These are phyloP conservation scores for Trypoxylus dichotomus DNA, from an alignment of 1,140 invertebrate species.

Conservation along the genomic window DNA sequence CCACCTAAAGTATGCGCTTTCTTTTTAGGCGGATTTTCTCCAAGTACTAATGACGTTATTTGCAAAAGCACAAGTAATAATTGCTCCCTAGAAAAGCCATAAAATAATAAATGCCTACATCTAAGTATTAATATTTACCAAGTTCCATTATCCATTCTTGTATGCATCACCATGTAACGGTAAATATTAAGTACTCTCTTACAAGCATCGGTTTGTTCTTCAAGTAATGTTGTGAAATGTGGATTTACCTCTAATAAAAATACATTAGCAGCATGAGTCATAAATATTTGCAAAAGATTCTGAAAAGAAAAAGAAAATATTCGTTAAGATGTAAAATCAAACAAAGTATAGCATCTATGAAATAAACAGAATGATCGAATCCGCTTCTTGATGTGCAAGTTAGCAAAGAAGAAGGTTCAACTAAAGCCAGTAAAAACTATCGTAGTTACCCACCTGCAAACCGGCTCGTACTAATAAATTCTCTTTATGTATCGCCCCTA, in stretches of 20 bases:
- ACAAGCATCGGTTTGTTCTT: constrained; percentile 95
- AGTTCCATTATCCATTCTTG: constrained; percentile 85
- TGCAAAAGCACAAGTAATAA: constrained; percentile 83
- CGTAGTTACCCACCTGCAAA: constrained; percentile 60
- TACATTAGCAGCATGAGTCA: constrained; percentile 93
- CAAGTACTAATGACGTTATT: constrained; percentile 89
- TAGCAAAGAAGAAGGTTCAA: too few relatives aligned
- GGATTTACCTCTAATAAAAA: constrained; percentile 76
- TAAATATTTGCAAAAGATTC: constrained; percentile 91
- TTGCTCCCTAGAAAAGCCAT: constrained; percentile 72
- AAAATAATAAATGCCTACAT: not conserved
- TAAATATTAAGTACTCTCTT: constrained; percentile 96
- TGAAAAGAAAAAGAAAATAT: constrained; percentile 56
- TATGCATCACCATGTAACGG: constrained; percentile 96
- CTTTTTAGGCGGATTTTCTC: constrained; percentile 72
- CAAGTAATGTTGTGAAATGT: constrained; percentile 63
- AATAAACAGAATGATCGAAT: not conserved
- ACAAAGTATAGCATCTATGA: too few relatives aligned
- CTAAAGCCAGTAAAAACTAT: not conserved
- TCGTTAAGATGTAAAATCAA: too few relatives aligned
- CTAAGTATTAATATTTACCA: constrained; percentile 65
- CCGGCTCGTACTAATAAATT: constrained; percentile 78
- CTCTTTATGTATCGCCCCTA: constrained; percentile 77
- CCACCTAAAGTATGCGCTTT: constrained; percentile 79
- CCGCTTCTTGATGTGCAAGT: too few relatives aligned